A percentile compares a stretch with the other conserved stretches of the same genome.
Evolutionary conservation across 2,888 invertebrate species (phyloP).

Genomic region (Ophioninae sp.): DNA sequence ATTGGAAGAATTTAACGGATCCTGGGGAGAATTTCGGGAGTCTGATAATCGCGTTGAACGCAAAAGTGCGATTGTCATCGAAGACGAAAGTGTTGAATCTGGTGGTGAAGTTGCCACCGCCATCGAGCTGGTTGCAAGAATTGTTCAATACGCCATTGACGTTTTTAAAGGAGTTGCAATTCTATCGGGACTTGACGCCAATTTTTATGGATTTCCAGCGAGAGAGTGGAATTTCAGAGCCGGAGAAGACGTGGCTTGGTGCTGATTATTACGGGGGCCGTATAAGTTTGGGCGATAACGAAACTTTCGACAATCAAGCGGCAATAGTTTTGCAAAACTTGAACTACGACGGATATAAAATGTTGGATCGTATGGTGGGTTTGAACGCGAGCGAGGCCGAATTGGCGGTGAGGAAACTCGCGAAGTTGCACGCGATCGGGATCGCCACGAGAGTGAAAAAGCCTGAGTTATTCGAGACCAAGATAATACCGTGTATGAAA

Average conservation of each 20-base stretch:
- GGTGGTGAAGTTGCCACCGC: slow-evolving; percentile 78
- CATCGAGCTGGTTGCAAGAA: slow-evolving; percentile 73
- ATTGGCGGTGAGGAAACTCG: slow-evolving; percentile 73
- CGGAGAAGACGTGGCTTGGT: slow-evolving; percentile 70
- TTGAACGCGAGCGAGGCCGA: slow-evolving; percentile 73
- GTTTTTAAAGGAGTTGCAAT: slow-evolving; percentile 77
- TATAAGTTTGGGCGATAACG: slow-evolving; percentile 68
- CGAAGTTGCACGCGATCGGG: slow-evolving; percentile 75
- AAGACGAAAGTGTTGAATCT: slow-evolving; percentile 70
- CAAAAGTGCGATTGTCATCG: slow-evolving; percentile 63
- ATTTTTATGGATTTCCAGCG: slow-evolving; percentile 70
- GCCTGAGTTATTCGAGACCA: slow-evolving; percentile 72
- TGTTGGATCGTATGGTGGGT: slow-evolving; percentile 74
- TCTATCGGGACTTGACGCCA: slow-evolving; percentile 74
- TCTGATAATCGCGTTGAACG: slow-evolving; percentile 74
- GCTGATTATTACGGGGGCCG: slow-evolving; percentile 76
- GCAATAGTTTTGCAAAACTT: slow-evolving; percentile 77
- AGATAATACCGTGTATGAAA: slow-evolving; percentile 67
- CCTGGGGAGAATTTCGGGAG: slow-evolving; percentile 80
- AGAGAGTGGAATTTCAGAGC: slow-evolving; percentile 68
- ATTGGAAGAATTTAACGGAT: slow-evolving; percentile 77
- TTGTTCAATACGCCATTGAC: slow-evolving; percentile 77
- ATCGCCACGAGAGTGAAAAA: slow-evolving; percentile 74
- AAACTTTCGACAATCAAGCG: slow-evolving; percentile 75
- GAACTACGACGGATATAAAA: slow-evolving; percentile 71